Evolutionary conservation across 2,888 invertebrate species (phyloP).

Genomic region (Amiota minor): DNA sequence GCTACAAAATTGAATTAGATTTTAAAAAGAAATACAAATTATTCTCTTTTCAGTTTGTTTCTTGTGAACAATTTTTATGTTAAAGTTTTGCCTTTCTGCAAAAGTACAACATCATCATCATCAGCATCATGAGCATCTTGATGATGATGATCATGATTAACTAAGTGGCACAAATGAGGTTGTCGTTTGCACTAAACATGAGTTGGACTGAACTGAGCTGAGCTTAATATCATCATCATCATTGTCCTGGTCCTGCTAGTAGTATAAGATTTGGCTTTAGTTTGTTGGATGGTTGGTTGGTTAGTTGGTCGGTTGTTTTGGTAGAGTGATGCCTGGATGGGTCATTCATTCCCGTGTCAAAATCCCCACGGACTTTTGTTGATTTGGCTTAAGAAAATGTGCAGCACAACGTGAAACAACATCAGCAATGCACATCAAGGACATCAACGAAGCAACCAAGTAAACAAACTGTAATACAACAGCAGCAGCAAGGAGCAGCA

Average conservation of each 20-base stretch:
- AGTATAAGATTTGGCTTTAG: too few relatives aligned
- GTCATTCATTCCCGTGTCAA: neutral
- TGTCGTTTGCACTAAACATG: conserved; percentile 25
- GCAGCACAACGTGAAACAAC: conserved; percentile 20
- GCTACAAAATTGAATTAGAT: conserved; percentile 63
- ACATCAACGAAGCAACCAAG: conserved; percentile 5
- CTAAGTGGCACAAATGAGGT: conserved; percentile 10
- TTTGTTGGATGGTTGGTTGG: too few relatives aligned
- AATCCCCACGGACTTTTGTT: neutral
- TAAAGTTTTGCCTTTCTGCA: conserved; percentile 52
- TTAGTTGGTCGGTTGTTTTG: too few relatives aligned
- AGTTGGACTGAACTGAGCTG: too few relatives aligned
- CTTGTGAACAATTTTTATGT: conserved; percentile 51
- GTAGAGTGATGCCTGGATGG: too few relatives aligned
- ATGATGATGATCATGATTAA: neutral
- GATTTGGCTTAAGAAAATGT: conserved; percentile 20
- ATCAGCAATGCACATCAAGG: neutral
- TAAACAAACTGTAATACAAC: neutral
- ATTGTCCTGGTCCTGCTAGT: too few relatives aligned
- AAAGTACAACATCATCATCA: conserved; percentile 49
- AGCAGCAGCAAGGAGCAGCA: conserved; percentile 2
- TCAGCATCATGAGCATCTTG: neutral
- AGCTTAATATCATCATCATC: too few relatives aligned
- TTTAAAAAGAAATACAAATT: conserved; percentile 26
- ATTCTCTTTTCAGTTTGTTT: conserved; percentile 33